Evolutionary conservation across 92 coral and sea anemone species (phyloP).

Genomic region (Hydrozoanthus gracilis): DNA sequence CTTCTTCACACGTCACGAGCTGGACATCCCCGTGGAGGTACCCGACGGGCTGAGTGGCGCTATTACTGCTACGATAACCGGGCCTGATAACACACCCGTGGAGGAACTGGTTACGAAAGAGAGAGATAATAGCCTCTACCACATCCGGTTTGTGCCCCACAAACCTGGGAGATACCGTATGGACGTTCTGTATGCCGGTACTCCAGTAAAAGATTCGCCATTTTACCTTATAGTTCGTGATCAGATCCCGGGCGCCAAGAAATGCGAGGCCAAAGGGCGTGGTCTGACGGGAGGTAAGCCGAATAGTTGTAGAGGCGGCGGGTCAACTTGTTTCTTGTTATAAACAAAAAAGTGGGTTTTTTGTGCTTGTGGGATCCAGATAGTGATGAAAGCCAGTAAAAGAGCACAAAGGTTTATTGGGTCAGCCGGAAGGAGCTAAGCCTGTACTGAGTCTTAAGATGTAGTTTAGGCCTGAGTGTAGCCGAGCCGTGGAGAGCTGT

Average conservation of each 20-base stretch:
- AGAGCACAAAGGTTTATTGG: too few relatives aligned
- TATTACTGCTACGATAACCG: slow-evolving; percentile 67
- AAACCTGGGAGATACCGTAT: slow-evolving; percentile 75
- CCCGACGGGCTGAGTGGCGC: slow-evolving; percentile 67
- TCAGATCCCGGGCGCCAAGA: slow-evolving; percentile 62
- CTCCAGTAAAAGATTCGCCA: slow-evolving; percentile 83
- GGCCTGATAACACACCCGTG: slow-evolving; percentile 67
- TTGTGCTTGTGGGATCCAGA: too few relatives aligned
- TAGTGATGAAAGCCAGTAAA: too few relatives aligned
- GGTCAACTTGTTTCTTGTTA: too few relatives aligned
- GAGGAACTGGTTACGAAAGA: slow-evolving; percentile 62
- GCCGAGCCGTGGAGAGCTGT: too few relatives aligned
- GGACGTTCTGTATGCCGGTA: slow-evolving; percentile 76
- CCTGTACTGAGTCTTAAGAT: too few relatives aligned
- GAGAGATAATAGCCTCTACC: slow-evolving; percentile 59
- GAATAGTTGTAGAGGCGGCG: too few relatives aligned
- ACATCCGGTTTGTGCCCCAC: slow-evolving; percentile 87
- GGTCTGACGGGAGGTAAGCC: slow-evolving; percentile 84
- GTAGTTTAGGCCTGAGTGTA: too few relatives aligned
- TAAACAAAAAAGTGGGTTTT: too few relatives aligned
- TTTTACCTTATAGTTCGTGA: slow-evolving; percentile 61
- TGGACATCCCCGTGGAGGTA: slow-evolving; percentile 70
- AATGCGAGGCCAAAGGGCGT: slow-evolving; percentile 77
- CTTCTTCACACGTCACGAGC: slow-evolving; percentile 69
- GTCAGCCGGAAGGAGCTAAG: too few relatives aligned